Evolutionary conservation across 2,797 vertebrate species (phyloP), one percentile per base, ranked within the genome.

Genomic region (Myripristis murdjan): DNA sequence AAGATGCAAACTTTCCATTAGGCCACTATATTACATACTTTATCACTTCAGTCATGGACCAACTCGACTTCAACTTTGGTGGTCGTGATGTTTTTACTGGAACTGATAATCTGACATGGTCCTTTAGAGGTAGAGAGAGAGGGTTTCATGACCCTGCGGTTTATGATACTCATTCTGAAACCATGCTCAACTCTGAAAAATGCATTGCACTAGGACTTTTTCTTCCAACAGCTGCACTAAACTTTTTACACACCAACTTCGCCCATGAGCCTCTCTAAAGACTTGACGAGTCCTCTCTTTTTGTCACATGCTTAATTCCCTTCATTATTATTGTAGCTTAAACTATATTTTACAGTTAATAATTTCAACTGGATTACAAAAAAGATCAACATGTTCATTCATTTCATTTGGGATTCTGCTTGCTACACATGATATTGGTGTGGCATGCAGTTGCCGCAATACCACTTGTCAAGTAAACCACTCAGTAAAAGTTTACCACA

Each of bases 231-330:
- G 4, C 12, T 3, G 39, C 2, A 43, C 1, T 3, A 14, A 43
- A 43, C 1, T 5, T 57, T 57, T 51, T 62, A 3, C 26, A 73
- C 8, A 52, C 9, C 51, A 83, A 71, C 31, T 69, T 23, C 66
- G 1, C 37, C 12, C n/a, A 63, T 58, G 26, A 33, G 69, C 65
- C 28, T 73, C 69, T 56, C 1, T 14, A 43, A 44, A 60, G 68
- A 91, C 89, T 44, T 82, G 8, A 62, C 68, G 22, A 55, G 44
- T 72, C 57, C 69, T 23, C 22, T 65, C 63, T 28, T 66, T 5
- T 49, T 56, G 82, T 70, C 52, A 92, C 90, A 63, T 91, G 20
- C 89, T 64, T 46, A 31, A 59, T 61, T 47, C 16, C 51, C 28
- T 51, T 73, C 47, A 28, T 35, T 24, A 54, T 61, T 5, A 41